These are phyloP conservation scores for Olivierus martensii DNA, from an alignment of 1,140 invertebrate species.

Conservation along the genomic window DNA sequence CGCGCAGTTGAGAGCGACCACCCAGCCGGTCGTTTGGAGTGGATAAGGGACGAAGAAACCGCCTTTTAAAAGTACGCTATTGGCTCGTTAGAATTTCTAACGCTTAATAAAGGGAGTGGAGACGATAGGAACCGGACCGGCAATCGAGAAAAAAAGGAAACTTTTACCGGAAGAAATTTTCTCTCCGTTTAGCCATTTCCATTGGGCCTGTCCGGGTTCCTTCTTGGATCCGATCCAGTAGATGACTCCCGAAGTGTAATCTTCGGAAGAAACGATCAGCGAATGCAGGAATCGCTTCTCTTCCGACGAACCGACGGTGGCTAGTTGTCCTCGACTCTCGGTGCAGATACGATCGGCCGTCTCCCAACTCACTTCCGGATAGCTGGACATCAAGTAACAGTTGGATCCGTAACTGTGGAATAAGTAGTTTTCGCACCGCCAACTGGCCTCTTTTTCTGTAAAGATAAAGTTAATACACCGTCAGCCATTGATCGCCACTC, in stretches of 20 bases:
- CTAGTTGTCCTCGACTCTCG: conserved; percentile 36
- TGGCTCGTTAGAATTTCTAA: too few species aligned
- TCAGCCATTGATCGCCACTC: too few species aligned
- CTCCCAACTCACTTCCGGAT: conserved; percentile 53
- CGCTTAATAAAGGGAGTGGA: too few species aligned
- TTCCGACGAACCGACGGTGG: conserved; percentile 6
- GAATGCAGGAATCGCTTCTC: conserved; percentile 42
- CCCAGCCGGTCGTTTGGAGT: too few species aligned
- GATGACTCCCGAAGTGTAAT: conserved; percentile 47
- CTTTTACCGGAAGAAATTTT: too few species aligned
- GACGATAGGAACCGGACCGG: too few species aligned
- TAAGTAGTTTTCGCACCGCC: conserved; percentile 16
- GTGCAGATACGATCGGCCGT: conserved; percentile 55
- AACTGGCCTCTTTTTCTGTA: neutral
- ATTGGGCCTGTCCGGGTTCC: conserved; percentile 23
- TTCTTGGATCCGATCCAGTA: conserved; percentile 47
- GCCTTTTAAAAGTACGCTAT: too few species aligned
- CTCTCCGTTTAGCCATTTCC: conserved; percentile 43
- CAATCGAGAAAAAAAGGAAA: too few species aligned
- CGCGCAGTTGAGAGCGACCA: too few species aligned
- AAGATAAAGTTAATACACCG: too few species aligned
- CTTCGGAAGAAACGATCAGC: conserved; percentile 45
- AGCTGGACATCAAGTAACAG: conserved; percentile 55
- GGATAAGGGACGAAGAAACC: too few species aligned
- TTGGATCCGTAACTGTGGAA: conserved; percentile 9